These are phyloP conservation scores for Stramonita haemastoma DNA, from an alignment of 2,888 invertebrate species.

Conservation along the genomic window DNA sequence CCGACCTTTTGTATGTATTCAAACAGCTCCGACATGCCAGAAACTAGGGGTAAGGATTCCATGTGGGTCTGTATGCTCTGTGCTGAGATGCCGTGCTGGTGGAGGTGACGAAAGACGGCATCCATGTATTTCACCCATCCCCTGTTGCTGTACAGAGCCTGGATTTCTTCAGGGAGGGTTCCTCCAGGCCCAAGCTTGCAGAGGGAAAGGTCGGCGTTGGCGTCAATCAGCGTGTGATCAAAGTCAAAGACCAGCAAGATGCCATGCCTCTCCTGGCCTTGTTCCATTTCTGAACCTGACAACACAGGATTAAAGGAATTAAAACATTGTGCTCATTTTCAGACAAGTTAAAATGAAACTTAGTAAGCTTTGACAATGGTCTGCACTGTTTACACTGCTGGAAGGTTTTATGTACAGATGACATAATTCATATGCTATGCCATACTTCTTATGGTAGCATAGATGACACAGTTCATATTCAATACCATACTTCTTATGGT, in stretches of 20 bases:
- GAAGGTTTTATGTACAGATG: no score
- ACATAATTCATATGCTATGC: no score
- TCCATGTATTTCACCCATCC: slow-evolving; percentile 88
- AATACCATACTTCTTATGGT: no score
- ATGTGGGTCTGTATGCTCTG: slow-evolving; percentile 81
- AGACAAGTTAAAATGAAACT: background rate
- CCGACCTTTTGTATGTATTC: slow-evolving; percentile 77
- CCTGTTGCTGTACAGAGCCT: slow-evolving; percentile 79
- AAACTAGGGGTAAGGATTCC: slow-evolving; percentile 81
- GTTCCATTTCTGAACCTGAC: slow-evolving; percentile 1
- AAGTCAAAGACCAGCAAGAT: slow-evolving; percentile 86
- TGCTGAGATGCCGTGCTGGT: slow-evolving; percentile 80
- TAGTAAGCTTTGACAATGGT: background rate
- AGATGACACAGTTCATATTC: no score
- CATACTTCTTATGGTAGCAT: no score
- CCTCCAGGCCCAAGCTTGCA: slow-evolving; percentile 81
- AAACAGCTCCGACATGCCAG: slow-evolving; percentile 83
- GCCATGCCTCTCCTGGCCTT: slow-evolving; percentile 34
- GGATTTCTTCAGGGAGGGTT: slow-evolving; percentile 80
- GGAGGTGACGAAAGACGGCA: slow-evolving; percentile 81
- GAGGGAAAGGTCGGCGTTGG: slow-evolving; percentile 85
- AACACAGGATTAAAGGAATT: background rate
- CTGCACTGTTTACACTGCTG: no score
- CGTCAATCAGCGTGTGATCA: slow-evolving; percentile 87
- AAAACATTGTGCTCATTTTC: background rate